phyloP scores from a whole-genome alignment of 2,888 invertebrate species.

The Pristionchus entomophagus region DNA sequence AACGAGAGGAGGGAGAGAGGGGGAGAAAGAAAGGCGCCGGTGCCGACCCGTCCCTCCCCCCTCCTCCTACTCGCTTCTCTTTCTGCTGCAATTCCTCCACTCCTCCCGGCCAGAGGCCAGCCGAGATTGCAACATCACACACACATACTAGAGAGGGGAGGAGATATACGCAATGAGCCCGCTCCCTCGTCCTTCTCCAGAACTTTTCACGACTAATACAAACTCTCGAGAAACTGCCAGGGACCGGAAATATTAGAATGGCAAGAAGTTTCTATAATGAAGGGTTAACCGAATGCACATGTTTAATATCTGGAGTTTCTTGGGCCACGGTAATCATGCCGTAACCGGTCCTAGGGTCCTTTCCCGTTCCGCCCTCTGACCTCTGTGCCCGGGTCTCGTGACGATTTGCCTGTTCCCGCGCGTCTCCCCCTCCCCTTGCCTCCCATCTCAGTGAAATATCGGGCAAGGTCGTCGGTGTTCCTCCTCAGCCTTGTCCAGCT shows the following conservation, averaged over 20 bases:
- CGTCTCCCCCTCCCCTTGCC: neutral
- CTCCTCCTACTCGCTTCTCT: neutral
- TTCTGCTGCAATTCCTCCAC: too few relatives aligned
- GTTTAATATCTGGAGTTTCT: too few relatives aligned
- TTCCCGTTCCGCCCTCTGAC: neutral
- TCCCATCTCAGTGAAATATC: neutral
- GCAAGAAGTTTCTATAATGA: too few relatives aligned
- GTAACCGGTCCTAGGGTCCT: too few relatives aligned
- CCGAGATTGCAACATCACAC: slow-evolving; percentile 30
- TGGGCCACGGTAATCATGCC: too few relatives aligned
- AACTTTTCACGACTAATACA: neutral
- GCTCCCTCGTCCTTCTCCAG: neutral
- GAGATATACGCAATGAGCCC: slow-evolving; percentile 8
- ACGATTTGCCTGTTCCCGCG: neutral
- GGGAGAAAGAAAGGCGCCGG: neutral
- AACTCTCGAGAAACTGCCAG: neutral
- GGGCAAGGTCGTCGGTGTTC: slow-evolving; percentile 32
- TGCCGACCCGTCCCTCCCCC: slow-evolving; percentile 22
- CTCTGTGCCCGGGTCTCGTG: neutral
- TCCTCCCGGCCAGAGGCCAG: neutral
- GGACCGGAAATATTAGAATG: neutral
- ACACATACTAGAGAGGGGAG: slow-evolving; percentile 12
- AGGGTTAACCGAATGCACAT: too few relatives aligned
- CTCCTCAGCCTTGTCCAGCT: neutral
- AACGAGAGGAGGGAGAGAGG: neutral